phyloP scores from a whole-genome alignment of 1,140 invertebrate species.

The Planococcus citri region DNA sequence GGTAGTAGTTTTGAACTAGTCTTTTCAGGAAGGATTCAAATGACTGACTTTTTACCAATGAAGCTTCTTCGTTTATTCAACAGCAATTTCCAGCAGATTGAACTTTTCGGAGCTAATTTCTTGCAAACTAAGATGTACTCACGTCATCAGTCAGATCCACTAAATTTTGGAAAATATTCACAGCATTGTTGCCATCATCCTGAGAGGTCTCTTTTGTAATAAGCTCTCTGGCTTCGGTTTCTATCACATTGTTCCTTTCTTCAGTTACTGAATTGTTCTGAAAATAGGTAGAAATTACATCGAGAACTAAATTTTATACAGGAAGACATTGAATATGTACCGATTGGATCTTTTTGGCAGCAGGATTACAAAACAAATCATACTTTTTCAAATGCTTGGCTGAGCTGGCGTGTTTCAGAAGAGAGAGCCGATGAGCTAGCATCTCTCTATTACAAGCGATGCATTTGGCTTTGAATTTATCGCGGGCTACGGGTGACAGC shows the following conservation, averaged over 20 bases:
- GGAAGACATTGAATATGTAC: neutral
- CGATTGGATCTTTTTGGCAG: neutral
- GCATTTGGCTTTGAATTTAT: neutral
- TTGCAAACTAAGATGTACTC: neutral
- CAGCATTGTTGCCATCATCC: neutral
- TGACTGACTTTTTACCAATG: no score
- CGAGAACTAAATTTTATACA: no score
- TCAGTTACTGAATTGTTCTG: no score
- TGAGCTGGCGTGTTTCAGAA: neutral
- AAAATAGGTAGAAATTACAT: no score
- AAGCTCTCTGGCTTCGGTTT: no score
- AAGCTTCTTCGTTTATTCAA: no score
- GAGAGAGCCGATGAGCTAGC: neutral
- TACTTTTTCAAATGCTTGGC: neutral
- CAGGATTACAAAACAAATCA: neutral
- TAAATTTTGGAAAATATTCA: neutral
- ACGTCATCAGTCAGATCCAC: neutral
- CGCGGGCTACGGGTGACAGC: neutral
- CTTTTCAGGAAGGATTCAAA: no score
- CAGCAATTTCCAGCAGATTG: no score
- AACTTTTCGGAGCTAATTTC: neutral
- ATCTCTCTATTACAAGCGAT: neutral
- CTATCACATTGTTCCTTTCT: no score
- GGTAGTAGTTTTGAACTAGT: no score
- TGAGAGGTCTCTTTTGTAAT: no score